phyloP scores from a whole-genome alignment of 2,113 vertebrate genomes.

The Channa maculata region DNA sequence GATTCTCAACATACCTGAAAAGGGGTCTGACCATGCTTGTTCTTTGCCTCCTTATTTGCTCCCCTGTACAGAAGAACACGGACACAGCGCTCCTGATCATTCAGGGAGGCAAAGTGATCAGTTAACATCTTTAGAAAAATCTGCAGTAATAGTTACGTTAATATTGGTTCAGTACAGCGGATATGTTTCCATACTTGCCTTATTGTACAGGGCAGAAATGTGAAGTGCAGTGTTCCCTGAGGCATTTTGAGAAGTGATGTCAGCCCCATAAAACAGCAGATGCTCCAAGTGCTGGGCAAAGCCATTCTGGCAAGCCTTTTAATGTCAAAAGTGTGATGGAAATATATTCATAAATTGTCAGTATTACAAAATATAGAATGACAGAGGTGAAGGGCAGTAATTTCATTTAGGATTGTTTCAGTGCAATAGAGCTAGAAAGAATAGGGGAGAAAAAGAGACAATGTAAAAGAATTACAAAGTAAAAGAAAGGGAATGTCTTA shows the following conservation, averaged over 20 bases:
- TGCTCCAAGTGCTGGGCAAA: constrained; percentile 94
- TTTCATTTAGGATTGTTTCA: constrained; percentile 10
- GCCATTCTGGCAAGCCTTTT: constrained; percentile 87
- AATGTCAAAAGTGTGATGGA: constrained; percentile 51
- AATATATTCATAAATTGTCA: constrained; percentile 34
- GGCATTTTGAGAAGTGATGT: constrained; percentile 90
- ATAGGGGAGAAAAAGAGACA: constrained; percentile 4
- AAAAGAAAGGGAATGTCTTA: constrained; percentile 17
- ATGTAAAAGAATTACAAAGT: neutral
- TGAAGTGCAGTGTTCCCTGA: constrained; percentile 93
- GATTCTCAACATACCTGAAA: constrained; percentile 85
- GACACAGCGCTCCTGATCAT: constrained; percentile 88
- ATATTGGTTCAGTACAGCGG: constrained; percentile 17
- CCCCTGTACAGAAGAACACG: constrained; percentile 92
- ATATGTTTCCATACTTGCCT: constrained; percentile 79
- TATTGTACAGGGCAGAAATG: constrained; percentile 94
- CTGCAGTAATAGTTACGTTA: constrained; percentile 1
- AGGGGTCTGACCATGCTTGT: constrained; percentile 91
- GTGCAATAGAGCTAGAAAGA: constrained; percentile 8
- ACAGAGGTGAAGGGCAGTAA: neutral
- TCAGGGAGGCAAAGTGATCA: constrained; percentile 38
- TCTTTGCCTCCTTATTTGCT: constrained; percentile 90
- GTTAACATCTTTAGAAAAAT: constrained; percentile 26
- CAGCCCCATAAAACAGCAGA: constrained; percentile 93
- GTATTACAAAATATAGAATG: constrained; percentile 11